Conservation (phyloP, 2,888 invertebrate species). For the Noctua janthina region DNA sequence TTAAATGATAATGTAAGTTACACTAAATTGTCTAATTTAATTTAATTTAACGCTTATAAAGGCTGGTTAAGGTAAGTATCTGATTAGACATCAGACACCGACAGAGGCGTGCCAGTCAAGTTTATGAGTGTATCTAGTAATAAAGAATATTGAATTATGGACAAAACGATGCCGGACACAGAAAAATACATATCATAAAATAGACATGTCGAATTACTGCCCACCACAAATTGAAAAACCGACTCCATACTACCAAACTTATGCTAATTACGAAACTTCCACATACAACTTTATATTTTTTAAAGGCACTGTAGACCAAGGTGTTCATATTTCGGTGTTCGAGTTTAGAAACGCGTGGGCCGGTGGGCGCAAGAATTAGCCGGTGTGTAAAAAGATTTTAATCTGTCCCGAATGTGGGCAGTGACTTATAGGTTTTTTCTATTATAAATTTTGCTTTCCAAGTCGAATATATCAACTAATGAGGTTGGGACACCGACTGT, state of each 20-base stretch:
- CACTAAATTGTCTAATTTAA: constrained; percentile 63
- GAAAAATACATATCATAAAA: constrained; percentile 83
- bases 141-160: constrained; percentile 83
- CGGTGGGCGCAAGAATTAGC: constrained; percentile 78
- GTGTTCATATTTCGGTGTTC: constrained; percentile 78
- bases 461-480: constrained; percentile 82
- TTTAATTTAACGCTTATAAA: constrained; percentile 61
- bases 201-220: constrained; percentile 82
- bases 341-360: constrained; percentile 85
- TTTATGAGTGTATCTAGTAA: constrained; percentile 81
- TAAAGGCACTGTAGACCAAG: constrained; percentile 72
- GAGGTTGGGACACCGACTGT: constrained; percentile 69
- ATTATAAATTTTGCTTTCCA: constrained; percentile 81
- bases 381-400: constrained; percentile 85
- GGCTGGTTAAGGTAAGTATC: constrained; percentile 71
- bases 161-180: constrained; percentile 73
- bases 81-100: constrained; percentile 77
- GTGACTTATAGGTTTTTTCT: constrained; percentile 85
- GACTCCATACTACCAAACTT: constrained; percentile 75
- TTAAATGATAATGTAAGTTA: constrained; percentile 48
- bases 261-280: constrained; percentile 83
- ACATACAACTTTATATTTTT: constrained; percentile 70
- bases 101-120: constrained; percentile 75
- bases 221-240: constrained; percentile 82
- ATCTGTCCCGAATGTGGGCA: constrained; percentile 84